phyloP scores from a whole-genome alignment of 2,113 vertebrate genomes.

The Charadrius vociferus region DNA sequence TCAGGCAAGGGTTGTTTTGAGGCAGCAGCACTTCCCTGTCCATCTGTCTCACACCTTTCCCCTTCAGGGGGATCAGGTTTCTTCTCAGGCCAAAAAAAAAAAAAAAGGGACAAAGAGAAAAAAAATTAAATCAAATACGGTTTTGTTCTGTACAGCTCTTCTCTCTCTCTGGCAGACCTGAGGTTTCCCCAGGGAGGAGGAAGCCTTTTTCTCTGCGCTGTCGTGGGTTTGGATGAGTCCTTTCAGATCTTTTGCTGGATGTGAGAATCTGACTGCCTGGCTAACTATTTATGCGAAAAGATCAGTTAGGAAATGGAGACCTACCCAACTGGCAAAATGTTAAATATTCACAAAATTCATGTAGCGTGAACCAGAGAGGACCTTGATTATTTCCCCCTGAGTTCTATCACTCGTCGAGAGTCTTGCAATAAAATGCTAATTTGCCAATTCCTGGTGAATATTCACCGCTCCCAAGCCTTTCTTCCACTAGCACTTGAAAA shows the following conservation, averaged over 20 bases:
- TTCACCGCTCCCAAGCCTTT: neutral
- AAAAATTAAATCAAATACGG: rapidly evolving
- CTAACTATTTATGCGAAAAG: neutral
- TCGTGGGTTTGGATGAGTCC: neutral
- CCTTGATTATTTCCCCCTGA: neutral
- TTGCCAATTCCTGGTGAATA: neutral
- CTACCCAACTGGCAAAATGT: neutral
- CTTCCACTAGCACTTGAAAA: constrained; percentile 34
- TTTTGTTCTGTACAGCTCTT: neutral
- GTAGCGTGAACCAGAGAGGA: neutral
- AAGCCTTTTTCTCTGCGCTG: neutral
- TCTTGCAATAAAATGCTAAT: constrained; percentile 32
- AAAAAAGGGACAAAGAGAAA: neutral
- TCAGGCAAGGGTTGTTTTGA: neutral
- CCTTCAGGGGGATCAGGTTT: neutral
- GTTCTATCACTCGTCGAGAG: rapidly evolving
- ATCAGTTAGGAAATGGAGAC: neutral
- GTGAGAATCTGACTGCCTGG: neutral
- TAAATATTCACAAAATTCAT: constrained; percentile 3
- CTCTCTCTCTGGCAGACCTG: neutral
- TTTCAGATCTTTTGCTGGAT: neutral
- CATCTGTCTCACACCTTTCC: neutral
- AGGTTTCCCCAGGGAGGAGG: neutral
- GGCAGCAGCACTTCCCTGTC: rapidly evolving
- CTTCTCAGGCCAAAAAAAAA: neutral